Percentiles rank a stretch among this genome's conserved stretches.
Evolutionary conservation across 2,113 vertebrate genomes (phyloP).

Genomic region (Epinephelus fuscoguttatus): DNA sequence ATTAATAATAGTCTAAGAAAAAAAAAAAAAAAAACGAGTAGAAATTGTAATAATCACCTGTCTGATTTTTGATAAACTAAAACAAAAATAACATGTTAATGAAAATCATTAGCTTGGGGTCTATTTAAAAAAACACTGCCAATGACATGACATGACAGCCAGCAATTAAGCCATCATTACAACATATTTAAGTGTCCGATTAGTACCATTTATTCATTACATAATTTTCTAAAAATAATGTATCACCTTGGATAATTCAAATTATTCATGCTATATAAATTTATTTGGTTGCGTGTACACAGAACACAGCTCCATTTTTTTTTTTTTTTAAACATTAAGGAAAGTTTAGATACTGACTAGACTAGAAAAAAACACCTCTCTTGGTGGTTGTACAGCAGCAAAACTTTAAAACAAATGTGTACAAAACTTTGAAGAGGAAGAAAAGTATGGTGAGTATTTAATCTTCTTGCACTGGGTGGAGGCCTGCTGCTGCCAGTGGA

Average conservation of each 20-base stretch:
- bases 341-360: not conserved
- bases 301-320: not conserved
- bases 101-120: not conserved
- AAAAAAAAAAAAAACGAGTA: too few species aligned
- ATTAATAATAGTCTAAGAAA: too few species aligned
- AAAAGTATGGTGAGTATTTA: conserved; percentile 25
- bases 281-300: not conserved
- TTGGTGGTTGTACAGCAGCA: not conserved
- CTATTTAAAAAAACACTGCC: not conserved
- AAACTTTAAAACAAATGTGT: not conserved
- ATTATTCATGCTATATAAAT: not conserved
- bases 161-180: not conserved
- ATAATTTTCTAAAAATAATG: not conserved
- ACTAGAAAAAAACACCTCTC: not conserved
- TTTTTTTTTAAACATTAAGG: not conserved
- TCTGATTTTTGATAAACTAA: too few species aligned
- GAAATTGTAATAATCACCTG: too few species aligned
- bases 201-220: not conserved
- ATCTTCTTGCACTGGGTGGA: not conserved
- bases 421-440: not conserved
- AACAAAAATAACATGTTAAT: not conserved
- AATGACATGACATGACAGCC: not conserved
- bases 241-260: not conserved
- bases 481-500: conserved; percentile 11
- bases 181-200: not conserved